These are phyloP conservation scores for Selene dorsalis DNA, from an alignment of 2,797 vertebrate species.

Conservation along the genomic window DNA sequence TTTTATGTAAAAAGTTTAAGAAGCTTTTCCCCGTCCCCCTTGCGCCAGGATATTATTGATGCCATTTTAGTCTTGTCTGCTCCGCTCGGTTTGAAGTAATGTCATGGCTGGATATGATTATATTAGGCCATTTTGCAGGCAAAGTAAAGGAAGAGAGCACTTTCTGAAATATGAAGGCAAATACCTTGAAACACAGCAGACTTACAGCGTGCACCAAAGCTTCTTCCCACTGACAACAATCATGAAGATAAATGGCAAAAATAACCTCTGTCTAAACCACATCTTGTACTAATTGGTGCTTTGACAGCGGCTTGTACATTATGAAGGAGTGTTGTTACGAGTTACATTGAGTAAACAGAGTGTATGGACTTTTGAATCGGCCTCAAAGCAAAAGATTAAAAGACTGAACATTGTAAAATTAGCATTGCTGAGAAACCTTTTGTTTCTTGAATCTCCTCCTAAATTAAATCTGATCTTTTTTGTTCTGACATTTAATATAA, in stretches of 20 bases:
- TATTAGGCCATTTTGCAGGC: slow-evolving; percentile 52
- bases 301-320: slow-evolving; percentile 51
- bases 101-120: slow-evolving; percentile 72
- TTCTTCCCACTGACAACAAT: slow-evolving; percentile 21
- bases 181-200: slow-evolving; percentile 41
- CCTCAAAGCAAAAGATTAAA: slow-evolving; percentile 7
- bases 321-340: slow-evolving; percentile 19
- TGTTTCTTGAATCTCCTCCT: neutral
- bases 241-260: slow-evolving; percentile 45
- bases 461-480: neutral
- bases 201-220: slow-evolving; percentile 12
- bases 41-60: slow-evolving; percentile 58
- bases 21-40: slow-evolving; percentile 41
- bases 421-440: neutral
- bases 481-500: neutral
- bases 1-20: slow-evolving; percentile 66
- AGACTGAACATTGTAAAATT: neutral
- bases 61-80: slow-evolving; percentile 57
- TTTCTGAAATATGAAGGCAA: slow-evolving; percentile 34
- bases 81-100: slow-evolving; percentile 70
- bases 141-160: slow-evolving; percentile 17
- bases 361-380: slow-evolving; percentile 8
- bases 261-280: slow-evolving; percentile 36
- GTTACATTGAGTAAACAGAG: neutral
- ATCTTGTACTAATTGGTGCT: slow-evolving; percentile 58